These are phyloP conservation scores for Drosophila nr. medialis DNA, from an alignment of 2,888 invertebrate genomes.

Conservation along the genomic window DNA sequence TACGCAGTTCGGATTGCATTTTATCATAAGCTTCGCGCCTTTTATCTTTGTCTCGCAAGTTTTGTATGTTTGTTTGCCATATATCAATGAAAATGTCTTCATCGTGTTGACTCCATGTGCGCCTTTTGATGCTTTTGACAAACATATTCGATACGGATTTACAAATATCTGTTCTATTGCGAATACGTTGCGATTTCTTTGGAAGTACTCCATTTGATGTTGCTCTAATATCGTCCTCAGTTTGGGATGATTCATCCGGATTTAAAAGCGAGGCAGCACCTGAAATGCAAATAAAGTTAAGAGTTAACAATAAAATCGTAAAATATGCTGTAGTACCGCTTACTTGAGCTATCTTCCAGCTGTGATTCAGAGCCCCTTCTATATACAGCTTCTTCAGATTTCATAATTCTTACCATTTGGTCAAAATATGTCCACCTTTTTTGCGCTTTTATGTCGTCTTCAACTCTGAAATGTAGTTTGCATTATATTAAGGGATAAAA, in stretches of 20 bases:
- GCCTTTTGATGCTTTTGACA: neutral
- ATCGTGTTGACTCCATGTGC: conserved; percentile 35
- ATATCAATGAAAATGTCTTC: conserved; percentile 45
- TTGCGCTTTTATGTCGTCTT: neutral
- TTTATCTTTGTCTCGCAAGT: conserved; percentile 10
- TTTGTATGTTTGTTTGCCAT: conserved; percentile 35
- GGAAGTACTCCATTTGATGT: neutral
- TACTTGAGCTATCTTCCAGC: conserved; percentile 19
- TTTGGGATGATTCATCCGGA: conserved; percentile 11
- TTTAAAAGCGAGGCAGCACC: conserved; percentile 3
- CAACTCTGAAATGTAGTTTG: conserved; percentile 4
- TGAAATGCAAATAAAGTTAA: neutral
- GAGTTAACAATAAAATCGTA: neutral
- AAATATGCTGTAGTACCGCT: neutral
- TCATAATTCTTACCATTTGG: conserved; percentile 18
- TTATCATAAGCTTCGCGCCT: conserved; percentile 20
- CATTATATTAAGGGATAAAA: neutral
- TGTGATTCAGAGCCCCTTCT: neutral
- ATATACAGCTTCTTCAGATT: neutral
- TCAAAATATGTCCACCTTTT: conserved; percentile 19
- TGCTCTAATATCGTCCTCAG: neutral
- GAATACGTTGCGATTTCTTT: neutral
- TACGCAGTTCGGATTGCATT: conserved; percentile 35
- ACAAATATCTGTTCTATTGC: neutral
- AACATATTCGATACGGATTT: neutral